phyloP scores from a whole-genome alignment of 2,113 vertebrate genomes.

The Tenebrosternarchus preto region DNA sequence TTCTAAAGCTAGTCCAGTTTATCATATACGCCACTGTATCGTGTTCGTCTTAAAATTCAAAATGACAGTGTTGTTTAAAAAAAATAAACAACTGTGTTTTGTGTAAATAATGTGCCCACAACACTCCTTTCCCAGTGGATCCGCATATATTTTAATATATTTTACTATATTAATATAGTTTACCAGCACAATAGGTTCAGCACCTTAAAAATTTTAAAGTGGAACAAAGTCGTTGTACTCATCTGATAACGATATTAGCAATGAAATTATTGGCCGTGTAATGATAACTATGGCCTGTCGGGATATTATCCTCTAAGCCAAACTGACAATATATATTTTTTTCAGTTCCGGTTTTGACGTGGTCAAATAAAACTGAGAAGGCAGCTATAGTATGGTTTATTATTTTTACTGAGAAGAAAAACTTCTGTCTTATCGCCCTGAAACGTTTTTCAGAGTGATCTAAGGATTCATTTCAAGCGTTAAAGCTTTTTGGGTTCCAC shows the following conservation, averaged over 20 bases:
- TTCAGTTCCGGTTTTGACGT: background rate
- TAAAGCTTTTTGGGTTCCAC: constrained; percentile 76
- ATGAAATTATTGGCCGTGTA: background rate
- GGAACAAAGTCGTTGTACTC: background rate
- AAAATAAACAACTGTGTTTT: constrained; percentile 3
- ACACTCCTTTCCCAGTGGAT: background rate
- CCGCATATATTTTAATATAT: background rate
- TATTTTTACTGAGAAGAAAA: background rate
- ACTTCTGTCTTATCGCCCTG: background rate
- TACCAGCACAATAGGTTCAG: background rate
- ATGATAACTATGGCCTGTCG: background rate
- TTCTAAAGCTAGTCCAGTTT: background rate
- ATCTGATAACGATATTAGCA: background rate
- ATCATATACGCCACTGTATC: background rate
- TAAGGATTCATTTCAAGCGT: constrained; percentile 63
- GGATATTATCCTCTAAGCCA: too few relatives aligned
- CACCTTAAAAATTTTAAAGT: background rate
- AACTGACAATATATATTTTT: too few relatives aligned
- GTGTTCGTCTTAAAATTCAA: background rate
- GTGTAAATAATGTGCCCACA: constrained; percentile 9
- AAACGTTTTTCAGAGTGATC: background rate
- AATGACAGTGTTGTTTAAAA: background rate
- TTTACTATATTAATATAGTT: too few relatives aligned
- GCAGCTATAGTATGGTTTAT: background rate
- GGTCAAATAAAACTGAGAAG: background rate